A percentile compares a stretch with the other conserved stretches of the same genome.
phyloP scores from a whole-genome alignment of 2,113 vertebrate species.

The Greenwoodochromis staneri region DNA sequence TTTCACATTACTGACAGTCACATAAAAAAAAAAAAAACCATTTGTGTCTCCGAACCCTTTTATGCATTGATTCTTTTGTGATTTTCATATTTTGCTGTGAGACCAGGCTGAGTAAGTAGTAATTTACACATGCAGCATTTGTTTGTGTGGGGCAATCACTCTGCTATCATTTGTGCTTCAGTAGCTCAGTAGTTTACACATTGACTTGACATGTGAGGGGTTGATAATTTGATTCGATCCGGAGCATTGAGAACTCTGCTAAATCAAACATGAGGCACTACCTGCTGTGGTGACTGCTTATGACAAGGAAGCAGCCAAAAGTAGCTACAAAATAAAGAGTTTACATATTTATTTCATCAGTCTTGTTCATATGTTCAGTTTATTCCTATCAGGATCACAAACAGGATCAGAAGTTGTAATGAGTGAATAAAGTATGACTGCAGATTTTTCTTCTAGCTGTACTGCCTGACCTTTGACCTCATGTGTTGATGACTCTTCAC shows the following conservation, averaged over 20 bases:
- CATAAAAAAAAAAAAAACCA: not conserved
- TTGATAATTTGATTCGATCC: not conserved
- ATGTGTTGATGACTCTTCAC: fast-evolving
- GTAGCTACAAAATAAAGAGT: not conserved
- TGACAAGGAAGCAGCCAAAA: not conserved
- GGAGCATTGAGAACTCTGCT: not conserved
- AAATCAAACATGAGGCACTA: not conserved
- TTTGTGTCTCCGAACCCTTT: not conserved
- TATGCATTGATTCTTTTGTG: not conserved
- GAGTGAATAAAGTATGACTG: not conserved
- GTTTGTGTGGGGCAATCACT: not conserved
- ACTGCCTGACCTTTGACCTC: not conserved
- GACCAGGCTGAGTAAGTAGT: not conserved
- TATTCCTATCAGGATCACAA: not conserved
- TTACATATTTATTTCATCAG: not conserved
- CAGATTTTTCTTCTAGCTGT: fast-evolving
- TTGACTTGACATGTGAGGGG: not conserved
- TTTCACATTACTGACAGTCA: not conserved
- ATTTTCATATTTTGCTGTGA: not conserved
- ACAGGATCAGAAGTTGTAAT: not conserved
- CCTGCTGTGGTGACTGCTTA: not conserved
- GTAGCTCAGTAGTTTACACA: not conserved
- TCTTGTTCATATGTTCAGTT: not conserved
- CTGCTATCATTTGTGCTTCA: not conserved
- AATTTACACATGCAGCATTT: not conserved